A percentile compares a stretch with the other conserved stretches of the same genome.
phyloP scores from a whole-genome alignment of 2,113 vertebrate species.

The Oreochromis spilurus region DNA sequence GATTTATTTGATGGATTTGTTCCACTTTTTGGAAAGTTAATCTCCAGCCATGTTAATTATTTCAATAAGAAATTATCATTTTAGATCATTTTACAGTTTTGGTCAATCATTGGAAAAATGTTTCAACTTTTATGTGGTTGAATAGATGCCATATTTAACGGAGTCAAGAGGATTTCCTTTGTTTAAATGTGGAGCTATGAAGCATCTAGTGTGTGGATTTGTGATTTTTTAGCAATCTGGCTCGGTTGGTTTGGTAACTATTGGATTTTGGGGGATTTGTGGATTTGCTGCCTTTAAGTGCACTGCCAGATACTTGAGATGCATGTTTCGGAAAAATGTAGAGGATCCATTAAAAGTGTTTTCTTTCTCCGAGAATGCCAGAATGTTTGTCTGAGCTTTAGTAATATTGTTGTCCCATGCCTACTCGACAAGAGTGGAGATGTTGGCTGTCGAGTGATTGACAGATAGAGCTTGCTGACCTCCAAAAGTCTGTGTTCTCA shows the following conservation, averaged over 20 bases:
- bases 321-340: neutral
- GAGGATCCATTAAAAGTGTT: neutral
- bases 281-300: neutral
- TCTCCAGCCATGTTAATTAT: neutral
- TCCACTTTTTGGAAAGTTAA: neutral
- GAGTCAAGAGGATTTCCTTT: neutral
- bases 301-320: neutral
- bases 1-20: neutral
- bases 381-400: neutral
- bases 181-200: neutral
- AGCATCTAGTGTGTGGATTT: neutral
- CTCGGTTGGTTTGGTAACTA: neutral
- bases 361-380: neutral
- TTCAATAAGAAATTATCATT: neutral
- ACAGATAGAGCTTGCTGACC: slow-evolving; percentile 8
- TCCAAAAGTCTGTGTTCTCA: neutral
- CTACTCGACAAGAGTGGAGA: neutral
- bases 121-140: neutral
- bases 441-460: neutral
- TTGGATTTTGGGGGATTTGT: neutral
- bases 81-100: neutral
- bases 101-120: neutral
- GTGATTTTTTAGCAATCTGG: neutral
- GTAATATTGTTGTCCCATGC: neutral
- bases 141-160: neutral